Percentiles rank a stretch among this genome's conserved stretches.
Conservation (phyloP, 23 tunicate genomes). For the Halocynthia aurantium region DNA sequence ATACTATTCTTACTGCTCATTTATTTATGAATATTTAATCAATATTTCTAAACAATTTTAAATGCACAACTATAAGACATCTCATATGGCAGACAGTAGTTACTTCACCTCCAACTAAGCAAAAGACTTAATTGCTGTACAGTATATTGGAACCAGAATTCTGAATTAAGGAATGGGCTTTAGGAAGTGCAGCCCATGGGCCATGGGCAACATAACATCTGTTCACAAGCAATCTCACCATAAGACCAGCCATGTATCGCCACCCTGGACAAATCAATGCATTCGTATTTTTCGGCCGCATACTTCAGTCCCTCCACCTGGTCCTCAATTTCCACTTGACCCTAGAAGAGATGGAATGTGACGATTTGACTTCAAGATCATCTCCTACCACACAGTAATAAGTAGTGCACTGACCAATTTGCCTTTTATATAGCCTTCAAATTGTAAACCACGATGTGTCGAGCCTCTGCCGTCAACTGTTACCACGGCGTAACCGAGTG, state of each 20-base stretch:
- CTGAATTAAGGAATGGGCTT: too few relatives aligned
- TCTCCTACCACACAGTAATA: not conserved
- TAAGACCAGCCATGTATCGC: constrained; percentile 99
- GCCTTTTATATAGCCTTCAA: constrained; percentile 70
- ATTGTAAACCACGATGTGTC: constrained; percentile 66
- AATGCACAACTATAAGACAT: too few relatives aligned
- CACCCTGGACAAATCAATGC: constrained; percentile 77
- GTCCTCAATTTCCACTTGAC: constrained; percentile 80
- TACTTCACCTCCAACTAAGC: too few relatives aligned
- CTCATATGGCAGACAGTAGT: too few relatives aligned
- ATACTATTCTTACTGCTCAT: too few relatives aligned
- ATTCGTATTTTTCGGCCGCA: constrained; percentile 39
- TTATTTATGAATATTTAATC: too few relatives aligned
- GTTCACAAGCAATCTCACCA: constrained; percentile 25
- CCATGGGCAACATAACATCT: too few relatives aligned
- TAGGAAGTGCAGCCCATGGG: too few relatives aligned
- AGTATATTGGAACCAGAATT: too few relatives aligned
- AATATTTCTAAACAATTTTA: too few relatives aligned
- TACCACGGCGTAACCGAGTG: constrained; percentile 83
- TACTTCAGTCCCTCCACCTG: constrained; percentile 89
- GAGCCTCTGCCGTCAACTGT: constrained; percentile 90
- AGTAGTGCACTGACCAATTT: constrained; percentile 38
- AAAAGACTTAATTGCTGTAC: too few relatives aligned
- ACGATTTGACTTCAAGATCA: not conserved
- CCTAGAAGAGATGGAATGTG: constrained; percentile 27